phyloP scores from a whole-genome alignment of 92 coral and sea anemone species.

The Parazoanthus atlanticus region DNA sequence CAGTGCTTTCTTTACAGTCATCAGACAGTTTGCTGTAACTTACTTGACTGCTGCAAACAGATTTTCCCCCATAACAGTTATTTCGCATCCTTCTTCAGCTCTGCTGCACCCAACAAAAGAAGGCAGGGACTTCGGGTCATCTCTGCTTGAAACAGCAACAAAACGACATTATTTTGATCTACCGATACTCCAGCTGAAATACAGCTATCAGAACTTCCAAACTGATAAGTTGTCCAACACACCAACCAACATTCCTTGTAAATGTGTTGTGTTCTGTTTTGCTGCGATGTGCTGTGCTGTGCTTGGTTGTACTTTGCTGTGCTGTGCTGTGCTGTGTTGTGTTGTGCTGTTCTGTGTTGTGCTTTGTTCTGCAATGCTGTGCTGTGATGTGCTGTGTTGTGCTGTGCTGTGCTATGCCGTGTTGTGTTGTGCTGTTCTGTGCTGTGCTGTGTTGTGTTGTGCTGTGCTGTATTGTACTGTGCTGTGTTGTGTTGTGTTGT shows the following conservation, averaged over 20 bases:
- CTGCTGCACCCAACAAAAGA: slow-evolving; percentile 84
- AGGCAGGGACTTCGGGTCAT: slow-evolving; percentile 89
- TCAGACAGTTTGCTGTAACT: background rate
- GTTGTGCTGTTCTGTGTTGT: too few species aligned
- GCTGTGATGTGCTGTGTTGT: background rate
- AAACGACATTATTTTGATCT: slow-evolving; percentile 6
- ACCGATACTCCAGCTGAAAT: background rate
- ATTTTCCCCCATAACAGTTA: slow-evolving; percentile 87
- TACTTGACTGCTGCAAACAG: slow-evolving; percentile 92
- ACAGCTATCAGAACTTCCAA: background rate
- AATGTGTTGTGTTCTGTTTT: too few species aligned
- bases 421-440: background rate
- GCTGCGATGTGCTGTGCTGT: too few species aligned
- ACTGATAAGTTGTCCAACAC: background rate
- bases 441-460: too few species aligned
- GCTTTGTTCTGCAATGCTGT: background rate
- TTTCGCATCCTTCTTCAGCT: slow-evolving; percentile 75
- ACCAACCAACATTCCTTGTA: too few species aligned
- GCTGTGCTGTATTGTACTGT: too few species aligned
- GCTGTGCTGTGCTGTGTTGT: too few species aligned
- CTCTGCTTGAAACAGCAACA: slow-evolving; percentile 59
- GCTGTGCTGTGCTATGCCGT: background rate
- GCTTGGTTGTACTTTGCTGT: too few species aligned
- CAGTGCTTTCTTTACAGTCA: background rate
- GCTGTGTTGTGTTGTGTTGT: too few species aligned